Evolutionary conservation across 2,888 invertebrate species (phyloP).

Genomic region (Diaphora mendica): DNA sequence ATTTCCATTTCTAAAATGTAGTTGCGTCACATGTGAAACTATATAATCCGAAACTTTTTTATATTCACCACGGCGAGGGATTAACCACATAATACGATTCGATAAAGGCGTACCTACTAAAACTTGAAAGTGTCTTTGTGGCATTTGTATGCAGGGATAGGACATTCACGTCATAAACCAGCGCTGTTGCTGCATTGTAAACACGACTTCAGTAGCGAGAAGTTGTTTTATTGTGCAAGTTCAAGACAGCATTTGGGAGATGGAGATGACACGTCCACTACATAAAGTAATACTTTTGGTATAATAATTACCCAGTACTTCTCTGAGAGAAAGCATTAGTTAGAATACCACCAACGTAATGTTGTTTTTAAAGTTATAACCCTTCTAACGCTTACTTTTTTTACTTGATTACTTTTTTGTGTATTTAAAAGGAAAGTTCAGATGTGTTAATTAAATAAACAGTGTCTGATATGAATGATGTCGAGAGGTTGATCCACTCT

Average conservation of each 20-base stretch:
- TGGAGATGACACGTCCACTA: conserved; percentile 27
- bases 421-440: background rate
- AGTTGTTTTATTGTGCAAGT: conserved; percentile 67
- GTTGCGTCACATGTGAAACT: conserved; percentile 39
- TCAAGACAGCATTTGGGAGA: conserved; percentile 45
- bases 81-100: conserved; percentile 56
- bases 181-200: conserved; percentile 74
- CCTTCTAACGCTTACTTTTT: background rate
- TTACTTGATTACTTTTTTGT: background rate
- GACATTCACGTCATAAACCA: conserved; percentile 70
- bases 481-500: conserved; percentile 18
- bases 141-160: conserved; percentile 77
- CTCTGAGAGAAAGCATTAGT: conserved; percentile 21
- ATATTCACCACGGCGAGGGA: conserved; percentile 37
- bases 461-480: background rate
- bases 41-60: conserved; percentile 30
- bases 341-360: background rate
- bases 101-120: conserved; percentile 65
- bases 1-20: conserved; percentile 35
- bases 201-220: conserved; percentile 56
- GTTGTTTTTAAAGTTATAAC: background rate
- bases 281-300: conserved; percentile 18
- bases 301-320: conserved; percentile 23
- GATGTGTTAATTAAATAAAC: conserved; percentile 13
- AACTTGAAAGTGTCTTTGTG: conserved; percentile 71